phyloP scores from a whole-genome alignment of 2,888 invertebrate species.

The Drosophila prostipennis region DNA sequence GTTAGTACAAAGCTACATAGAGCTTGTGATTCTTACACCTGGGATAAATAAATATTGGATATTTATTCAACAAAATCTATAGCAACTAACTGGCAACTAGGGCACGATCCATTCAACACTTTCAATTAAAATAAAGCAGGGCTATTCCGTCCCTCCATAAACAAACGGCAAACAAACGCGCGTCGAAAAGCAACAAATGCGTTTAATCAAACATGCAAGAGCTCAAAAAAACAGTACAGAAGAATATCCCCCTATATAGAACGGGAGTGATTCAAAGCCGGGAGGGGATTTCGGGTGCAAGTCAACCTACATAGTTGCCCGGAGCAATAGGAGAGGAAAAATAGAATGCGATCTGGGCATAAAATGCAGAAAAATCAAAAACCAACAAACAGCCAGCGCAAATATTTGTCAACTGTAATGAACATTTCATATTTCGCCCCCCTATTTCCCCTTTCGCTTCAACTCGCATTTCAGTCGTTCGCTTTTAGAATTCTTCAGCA shows the following conservation, averaged over 20 bases:
- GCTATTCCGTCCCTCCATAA: slow-evolving; percentile 39
- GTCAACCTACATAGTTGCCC: slow-evolving; percentile 42
- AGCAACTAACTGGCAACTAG: slow-evolving; percentile 46
- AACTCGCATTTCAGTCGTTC: slow-evolving; percentile 10
- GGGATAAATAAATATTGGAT: slow-evolving; percentile 13
- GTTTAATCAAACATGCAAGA: slow-evolving; percentile 76
- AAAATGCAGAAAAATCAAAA: slow-evolving; percentile 58
- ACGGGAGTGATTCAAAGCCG: slow-evolving; percentile 21
- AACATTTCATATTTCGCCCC: slow-evolving; percentile 74
- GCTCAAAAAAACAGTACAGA: slow-evolving; percentile 23
- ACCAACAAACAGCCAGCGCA: slow-evolving; percentile 61
- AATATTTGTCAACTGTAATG: slow-evolving; percentile 80
- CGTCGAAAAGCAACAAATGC: slow-evolving; percentile 77
- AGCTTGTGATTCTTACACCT: slow-evolving; percentile 1
- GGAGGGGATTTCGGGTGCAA: slow-evolving; percentile 26
- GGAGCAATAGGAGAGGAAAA: slow-evolving; percentile 26
- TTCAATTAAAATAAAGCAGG: slow-evolving; percentile 51
- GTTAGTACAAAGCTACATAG: neutral
- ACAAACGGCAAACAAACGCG: slow-evolving; percentile 47
- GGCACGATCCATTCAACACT: slow-evolving; percentile 35
- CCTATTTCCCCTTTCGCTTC: slow-evolving; percentile 10
- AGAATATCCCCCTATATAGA: slow-evolving; percentile 3
- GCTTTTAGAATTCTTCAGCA: slow-evolving; percentile 34
- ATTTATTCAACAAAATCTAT: slow-evolving; percentile 19
- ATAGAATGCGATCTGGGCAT: slow-evolving; percentile 52